Evolutionary conservation across 2,113 vertebrate species (phyloP).

Genomic region (Camelus dromedarius): DNA sequence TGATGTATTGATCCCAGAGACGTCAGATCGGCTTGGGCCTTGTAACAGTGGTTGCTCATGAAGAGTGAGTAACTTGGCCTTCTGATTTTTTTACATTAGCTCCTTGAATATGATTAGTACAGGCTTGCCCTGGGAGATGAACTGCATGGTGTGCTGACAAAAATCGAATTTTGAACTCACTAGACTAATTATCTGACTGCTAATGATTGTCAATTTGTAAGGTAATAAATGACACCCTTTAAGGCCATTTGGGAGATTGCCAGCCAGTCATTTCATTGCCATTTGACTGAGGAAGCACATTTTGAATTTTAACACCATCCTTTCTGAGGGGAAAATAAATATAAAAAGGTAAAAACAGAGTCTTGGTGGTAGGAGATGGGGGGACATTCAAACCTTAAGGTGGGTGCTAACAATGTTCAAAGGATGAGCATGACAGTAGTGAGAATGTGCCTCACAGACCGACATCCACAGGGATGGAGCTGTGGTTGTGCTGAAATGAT

Average conservation of each 20-base stretch:
- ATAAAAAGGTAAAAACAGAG: background rate
- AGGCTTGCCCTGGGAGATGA: background rate
- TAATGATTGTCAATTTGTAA: background rate
- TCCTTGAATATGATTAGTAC: background rate
- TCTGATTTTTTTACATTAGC: background rate
- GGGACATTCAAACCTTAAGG: background rate
- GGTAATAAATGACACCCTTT: background rate
- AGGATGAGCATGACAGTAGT: background rate
- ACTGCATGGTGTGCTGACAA: background rate
- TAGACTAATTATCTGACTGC: background rate
- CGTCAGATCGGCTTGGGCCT: background rate
- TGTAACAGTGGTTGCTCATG: background rate
- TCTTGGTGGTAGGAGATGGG: background rate
- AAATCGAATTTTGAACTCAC: constrained; percentile 17
- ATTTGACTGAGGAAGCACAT: background rate
- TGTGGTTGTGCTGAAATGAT: background rate
- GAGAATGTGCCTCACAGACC: background rate
- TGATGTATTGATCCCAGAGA: background rate
- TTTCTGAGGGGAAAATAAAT: background rate
- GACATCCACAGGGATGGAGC: background rate
- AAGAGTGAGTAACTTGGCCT: background rate
- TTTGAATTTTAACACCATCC: background rate
- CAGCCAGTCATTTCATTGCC: background rate
- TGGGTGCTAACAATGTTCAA: background rate
- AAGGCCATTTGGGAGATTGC: background rate